Evolutionary conservation across 1,140 invertebrate species (phyloP), one percentile per base, ranked within the genome.

Genomic region (Drosophila tropicalis): DNA sequence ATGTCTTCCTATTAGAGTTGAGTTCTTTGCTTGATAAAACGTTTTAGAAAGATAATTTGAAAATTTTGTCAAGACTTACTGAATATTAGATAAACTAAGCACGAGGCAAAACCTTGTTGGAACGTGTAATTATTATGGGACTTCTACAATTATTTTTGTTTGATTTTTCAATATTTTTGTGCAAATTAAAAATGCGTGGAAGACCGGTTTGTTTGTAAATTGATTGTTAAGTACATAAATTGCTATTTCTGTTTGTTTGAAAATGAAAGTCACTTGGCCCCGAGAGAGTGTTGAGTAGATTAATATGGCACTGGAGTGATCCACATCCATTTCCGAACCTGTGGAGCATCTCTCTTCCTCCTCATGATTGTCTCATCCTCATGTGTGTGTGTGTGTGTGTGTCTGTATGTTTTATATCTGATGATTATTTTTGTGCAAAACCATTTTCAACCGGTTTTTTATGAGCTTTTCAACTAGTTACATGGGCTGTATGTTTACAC

Each of bases 401-500:
- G 3, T 3, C 19, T 12, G 19, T 47, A 17, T 47, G 15, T 47
- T 75, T 67, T 22, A 22, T 60, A 60, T 39, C 10, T 67, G 39
- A 29, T 29, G 29, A 29, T 29, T 29, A 29, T 29, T 29, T 66
- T 51, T 51, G 22, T 12, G 44, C 44, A 51, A 51, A 57, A 67
- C 13, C 55, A 61, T 60, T 76, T 76, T 76, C 15, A 62, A 76
- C 73, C 73, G 73, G 73, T 76, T 76, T 76, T 56, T n/a, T 55
- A 63, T 76, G 73, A 58, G 40, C 63, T 76, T 76, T 76, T 61
- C 66, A 76, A 70, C 55, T 62, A 57, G 34, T 36, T 17, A 57
- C 56, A 58, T 41, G 56, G 56, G 32, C 22, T 73, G 76, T 76
- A 76, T 76, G 73, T 55, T 76, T 69, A 69, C 60, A 70, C 29